These are phyloP conservation scores for Neelides sp. DNA, from an alignment of 1,140 invertebrate species.

Conservation along the genomic window DNA sequence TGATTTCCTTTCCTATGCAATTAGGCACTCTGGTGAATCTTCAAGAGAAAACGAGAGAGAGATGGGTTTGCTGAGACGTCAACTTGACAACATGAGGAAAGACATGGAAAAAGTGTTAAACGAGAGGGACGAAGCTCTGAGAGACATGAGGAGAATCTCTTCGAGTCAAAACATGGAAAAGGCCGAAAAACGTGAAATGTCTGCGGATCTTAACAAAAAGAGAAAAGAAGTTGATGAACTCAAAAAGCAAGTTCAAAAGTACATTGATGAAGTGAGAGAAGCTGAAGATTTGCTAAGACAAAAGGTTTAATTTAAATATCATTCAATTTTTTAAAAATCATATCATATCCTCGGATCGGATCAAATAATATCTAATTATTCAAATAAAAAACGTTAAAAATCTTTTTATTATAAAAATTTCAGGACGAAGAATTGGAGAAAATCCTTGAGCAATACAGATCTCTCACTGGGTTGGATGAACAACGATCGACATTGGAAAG, in stretches of 20 bases:
- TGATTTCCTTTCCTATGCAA: no score
- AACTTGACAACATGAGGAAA: slow-evolving; percentile 11
- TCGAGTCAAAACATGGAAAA: slow-evolving; percentile 8
- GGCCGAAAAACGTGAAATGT: slow-evolving; percentile 13
- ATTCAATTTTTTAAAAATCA: no score
- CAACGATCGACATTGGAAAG: slow-evolving; percentile 17
- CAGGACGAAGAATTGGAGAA: slow-evolving; percentile 27
- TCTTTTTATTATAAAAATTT: not conserved
- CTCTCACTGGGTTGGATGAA: slow-evolving; percentile 16
- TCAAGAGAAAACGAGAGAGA: slow-evolving; percentile 19
- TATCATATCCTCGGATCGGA: no score
- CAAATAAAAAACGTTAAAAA: not conserved
- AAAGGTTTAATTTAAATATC: slow-evolving; percentile 15
- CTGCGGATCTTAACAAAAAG: slow-evolving; percentile 13
- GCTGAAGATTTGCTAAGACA: slow-evolving; percentile 25
- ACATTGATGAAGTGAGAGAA: slow-evolving; percentile 28
- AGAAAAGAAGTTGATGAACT: slow-evolving; percentile 23
- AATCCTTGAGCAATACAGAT: slow-evolving; percentile 23
- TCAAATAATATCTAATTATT: no score
- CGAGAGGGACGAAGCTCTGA: slow-evolving; percentile 23
- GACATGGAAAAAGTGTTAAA: slow-evolving; percentile 18
- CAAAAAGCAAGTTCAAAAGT: slow-evolving; percentile 25
- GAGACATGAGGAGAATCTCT: slow-evolving; percentile 12
- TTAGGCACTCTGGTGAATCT: slow-evolving; percentile 18
- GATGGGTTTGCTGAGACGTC: slow-evolving; percentile 3